Base-by-base conservation (phyloP, 2,797 vertebrate genomes). In the Garrulus glandarius region DNA sequence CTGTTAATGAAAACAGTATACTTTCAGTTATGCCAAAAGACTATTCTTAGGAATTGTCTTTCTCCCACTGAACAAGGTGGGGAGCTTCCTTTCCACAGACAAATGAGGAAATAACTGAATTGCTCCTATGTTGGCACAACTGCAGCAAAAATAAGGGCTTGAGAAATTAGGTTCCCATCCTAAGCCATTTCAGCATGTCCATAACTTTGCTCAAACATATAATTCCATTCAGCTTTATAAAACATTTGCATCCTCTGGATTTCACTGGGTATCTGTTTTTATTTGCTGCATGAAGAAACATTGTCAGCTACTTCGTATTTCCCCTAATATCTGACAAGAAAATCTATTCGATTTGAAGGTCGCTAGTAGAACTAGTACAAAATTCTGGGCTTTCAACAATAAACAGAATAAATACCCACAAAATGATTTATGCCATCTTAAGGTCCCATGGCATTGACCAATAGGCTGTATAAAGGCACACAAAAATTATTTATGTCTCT, bases 391-490 rank as follows among this genome's bases (percentile, higher is more conserved):
- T 77, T 47, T 12, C 15, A 53, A 70, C 22, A 74, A 15, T 19
- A 46, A 76, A 47, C 13, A 84, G 16, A 67, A 55, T 56, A 78
- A 96, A 89, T 63, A 78, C 18, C 5, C 47, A 71, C 47, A 81
- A 70, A 91, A 70, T 75, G 20, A 92, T 95, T 96, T 89, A 94
- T 77, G 49, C n/a, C n/a, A 16, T 36, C 18, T 70, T 87, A 57
- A 70, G 47, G 5, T 70, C 34, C 52, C 37, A 80, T 76, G 76
- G 60, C 92, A 60, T 79, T 89, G 89, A 95, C 78, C 78, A 93
- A 71, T 65, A 55, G 37, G 72, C 39, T 52, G 49, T 27, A 59
- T 41, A 96, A 90, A 92, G 37, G 26, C 26, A 80, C 18, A 63
- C 17, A 53, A 50, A 82, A 75, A 78, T 94, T 39, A 95, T 88